These are phyloP conservation scores for Arenaria interpres DNA, from an alignment of 2,113 vertebrate species.

Conservation along the genomic window DNA sequence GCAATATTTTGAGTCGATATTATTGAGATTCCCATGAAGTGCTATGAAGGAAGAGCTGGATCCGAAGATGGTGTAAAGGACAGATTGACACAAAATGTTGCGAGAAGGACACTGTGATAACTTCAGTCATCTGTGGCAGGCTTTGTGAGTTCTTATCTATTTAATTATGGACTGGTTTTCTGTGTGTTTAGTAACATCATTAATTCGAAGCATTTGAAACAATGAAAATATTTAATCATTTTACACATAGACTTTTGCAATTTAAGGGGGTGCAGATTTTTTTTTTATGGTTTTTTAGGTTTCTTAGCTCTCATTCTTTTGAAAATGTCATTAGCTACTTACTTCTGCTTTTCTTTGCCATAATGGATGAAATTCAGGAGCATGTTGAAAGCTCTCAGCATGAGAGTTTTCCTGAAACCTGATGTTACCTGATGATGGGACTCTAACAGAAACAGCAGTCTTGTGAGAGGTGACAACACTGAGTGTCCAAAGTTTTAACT, in stretches of 20 bases:
- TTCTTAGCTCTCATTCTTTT: background rate
- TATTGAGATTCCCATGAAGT: background rate
- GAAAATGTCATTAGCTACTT: background rate
- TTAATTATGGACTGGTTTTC: background rate
- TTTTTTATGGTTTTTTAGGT: background rate
- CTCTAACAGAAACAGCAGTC: background rate
- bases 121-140: background rate
- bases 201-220: background rate
- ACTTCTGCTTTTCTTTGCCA: background rate
- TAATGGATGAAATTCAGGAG: background rate
- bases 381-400: background rate
- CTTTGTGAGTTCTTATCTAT: background rate
- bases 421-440: background rate
- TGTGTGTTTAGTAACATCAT: background rate
- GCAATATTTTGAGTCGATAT: background rate
- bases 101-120: background rate
- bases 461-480: background rate
- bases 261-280: background rate
- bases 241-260: background rate
- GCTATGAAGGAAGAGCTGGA: background rate
- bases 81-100: background rate
- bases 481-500: background rate
- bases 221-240: background rate
- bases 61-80: background rate
- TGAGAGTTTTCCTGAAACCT: background rate